A percentile compares a stretch with the other conserved stretches of the same genome.
Conservation (phyloP, 2,888 invertebrate genomes). For the Pandemis cinnamomeana region DNA sequence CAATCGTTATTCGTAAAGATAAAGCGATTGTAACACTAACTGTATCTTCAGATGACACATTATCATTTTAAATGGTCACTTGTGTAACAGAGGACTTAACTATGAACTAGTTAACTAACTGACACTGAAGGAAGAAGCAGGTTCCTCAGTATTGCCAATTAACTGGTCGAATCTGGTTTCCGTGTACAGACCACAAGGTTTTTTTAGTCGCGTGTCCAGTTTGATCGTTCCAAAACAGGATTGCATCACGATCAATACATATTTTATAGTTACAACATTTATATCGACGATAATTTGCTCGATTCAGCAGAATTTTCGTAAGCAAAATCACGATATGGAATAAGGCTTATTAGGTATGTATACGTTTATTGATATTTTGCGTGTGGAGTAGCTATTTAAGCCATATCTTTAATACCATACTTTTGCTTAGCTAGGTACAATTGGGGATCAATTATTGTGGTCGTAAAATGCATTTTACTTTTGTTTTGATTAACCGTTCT, state of each 20-base stretch:
- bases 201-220: constrained; percentile 23
- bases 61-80: too few relatives aligned
- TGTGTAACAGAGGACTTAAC: too few relatives aligned
- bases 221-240: constrained; percentile 22
- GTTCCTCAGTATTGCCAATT: neutral
- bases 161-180: constrained; percentile 33
- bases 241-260: constrained; percentile 35
- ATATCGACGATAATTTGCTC: constrained; percentile 19
- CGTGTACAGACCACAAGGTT: constrained; percentile 28
- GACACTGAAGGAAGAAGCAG: neutral
- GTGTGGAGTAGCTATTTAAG: neutral
- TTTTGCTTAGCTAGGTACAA: neutral
- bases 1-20: neutral
- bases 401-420: neutral
- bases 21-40: neutral
- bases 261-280: constrained; percentile 25
- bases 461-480: neutral
- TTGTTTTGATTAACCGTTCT: too few relatives aligned
- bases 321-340: constrained; percentile 1
- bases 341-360: neutral
- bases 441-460: neutral
- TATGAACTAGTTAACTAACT: neutral
- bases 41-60: too few relatives aligned
- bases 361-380: neutral
- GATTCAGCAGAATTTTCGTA: constrained; percentile 8